These are phyloP conservation scores for Troides helena DNA, from an alignment of 2,888 invertebrate species.

Conservation along the genomic window DNA sequence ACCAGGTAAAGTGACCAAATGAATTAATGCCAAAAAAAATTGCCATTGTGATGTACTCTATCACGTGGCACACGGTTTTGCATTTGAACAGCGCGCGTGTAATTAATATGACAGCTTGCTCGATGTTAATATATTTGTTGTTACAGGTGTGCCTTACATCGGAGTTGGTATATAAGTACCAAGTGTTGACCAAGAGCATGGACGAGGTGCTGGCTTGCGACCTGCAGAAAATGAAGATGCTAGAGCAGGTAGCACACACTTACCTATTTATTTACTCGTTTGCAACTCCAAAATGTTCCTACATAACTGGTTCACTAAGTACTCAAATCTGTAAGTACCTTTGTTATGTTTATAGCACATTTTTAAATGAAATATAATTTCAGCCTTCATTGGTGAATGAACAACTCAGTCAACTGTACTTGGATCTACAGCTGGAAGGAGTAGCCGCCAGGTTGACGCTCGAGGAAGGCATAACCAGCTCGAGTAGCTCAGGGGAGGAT, in stretches of 20 bases:
- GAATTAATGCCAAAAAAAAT: too few species aligned
- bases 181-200: slow-evolving; percentile 77
- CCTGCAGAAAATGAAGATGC: slow-evolving; percentile 72
- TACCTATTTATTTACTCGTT: too few species aligned
- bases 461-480: slow-evolving; percentile 82
- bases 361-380: slow-evolving; percentile 29
- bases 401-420: slow-evolving; percentile 85
- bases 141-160: slow-evolving; percentile 80
- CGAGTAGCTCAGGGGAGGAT: slow-evolving; percentile 74
- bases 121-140: background rate
- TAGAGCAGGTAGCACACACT: slow-evolving; percentile 68
- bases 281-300: too few species aligned
- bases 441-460: slow-evolving; percentile 79
- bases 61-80: too few species aligned
- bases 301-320: too few species aligned
- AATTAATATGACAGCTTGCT: too few species aligned
- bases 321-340: too few species aligned
- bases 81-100: too few species aligned
- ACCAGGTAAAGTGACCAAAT: slow-evolving; percentile 60
- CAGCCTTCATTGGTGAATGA: slow-evolving; percentile 86
- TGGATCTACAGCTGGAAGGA: slow-evolving; percentile 84
- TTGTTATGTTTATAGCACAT: too few species aligned
- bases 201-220: slow-evolving; percentile 83
- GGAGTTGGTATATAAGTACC: slow-evolving; percentile 85
- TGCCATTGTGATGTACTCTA: too few species aligned